Evolutionary conservation across 2,797 vertebrate species (phyloP).

Genomic region (Falco berigora): DNA sequence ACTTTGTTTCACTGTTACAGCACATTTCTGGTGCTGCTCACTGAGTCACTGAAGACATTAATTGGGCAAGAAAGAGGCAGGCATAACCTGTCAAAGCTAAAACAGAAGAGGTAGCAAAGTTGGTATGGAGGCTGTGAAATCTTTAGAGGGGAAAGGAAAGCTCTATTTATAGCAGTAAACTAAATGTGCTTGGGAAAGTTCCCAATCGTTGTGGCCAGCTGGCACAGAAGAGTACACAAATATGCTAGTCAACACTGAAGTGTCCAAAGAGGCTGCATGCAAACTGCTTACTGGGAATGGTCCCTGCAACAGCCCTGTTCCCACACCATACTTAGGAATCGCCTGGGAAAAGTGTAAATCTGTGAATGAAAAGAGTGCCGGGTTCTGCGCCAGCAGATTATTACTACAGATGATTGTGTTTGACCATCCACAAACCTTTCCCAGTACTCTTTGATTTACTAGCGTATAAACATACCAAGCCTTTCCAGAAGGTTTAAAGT

Average conservation of each 20-base stretch:
- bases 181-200: neutral
- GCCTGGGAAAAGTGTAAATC: neutral
- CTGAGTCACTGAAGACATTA: neutral
- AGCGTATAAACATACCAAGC: neutral
- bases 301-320: neutral
- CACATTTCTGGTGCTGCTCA: neutral
- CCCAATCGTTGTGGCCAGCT: neutral
- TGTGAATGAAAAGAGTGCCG: neutral
- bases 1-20: neutral
- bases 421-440: neutral
- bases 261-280: neutral
- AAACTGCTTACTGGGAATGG: neutral
- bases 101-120: neutral
- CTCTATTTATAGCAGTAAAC: neutral
- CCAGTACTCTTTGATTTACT: neutral
- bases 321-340: neutral
- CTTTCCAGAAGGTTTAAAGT: neutral
- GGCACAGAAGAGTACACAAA: neutral
- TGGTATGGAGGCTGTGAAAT: neutral
- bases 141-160: neutral
- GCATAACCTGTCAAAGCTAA: neutral
- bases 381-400: neutral
- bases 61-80: neutral
- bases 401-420: neutral
- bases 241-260: neutral